Evolutionary conservation across 2,113 vertebrate species (phyloP).

Genomic region (Lepisosteus osseus): DNA sequence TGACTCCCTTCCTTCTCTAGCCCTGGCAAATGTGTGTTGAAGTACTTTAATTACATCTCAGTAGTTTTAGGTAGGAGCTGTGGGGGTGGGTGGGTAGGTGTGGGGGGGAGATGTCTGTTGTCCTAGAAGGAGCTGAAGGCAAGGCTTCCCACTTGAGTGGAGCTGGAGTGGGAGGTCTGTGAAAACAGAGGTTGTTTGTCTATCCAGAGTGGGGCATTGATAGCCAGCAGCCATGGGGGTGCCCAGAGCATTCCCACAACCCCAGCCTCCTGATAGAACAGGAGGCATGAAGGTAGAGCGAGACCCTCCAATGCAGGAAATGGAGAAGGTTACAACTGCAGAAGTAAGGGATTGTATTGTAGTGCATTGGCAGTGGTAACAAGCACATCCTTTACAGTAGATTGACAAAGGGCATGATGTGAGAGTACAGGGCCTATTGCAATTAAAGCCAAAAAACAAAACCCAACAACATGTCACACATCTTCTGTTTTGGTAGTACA

Average conservation of each 20-base stretch:
- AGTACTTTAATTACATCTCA: slow-evolving; percentile 46
- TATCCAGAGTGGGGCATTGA: slow-evolving; percentile 29
- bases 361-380: too few species aligned
- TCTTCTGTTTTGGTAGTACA: too few species aligned
- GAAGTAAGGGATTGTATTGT: too few species aligned
- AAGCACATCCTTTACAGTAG: too few species aligned
- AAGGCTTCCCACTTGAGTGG: slow-evolving; percentile 36
- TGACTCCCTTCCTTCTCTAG: slow-evolving; percentile 35
- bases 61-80: slow-evolving; percentile 32
- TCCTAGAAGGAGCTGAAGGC: slow-evolving; percentile 33
- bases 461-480: too few species aligned
- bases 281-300: slow-evolving; percentile 16
- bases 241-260: slow-evolving; percentile 41
- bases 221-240: slow-evolving; percentile 31
- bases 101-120: slow-evolving; percentile 20
- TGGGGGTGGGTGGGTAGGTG: slow-evolving; percentile 33
- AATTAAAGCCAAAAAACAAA: too few species aligned
- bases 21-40: slow-evolving; percentile 40
- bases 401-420: too few species aligned
- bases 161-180: slow-evolving; percentile 19
- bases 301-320: background rate
- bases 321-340: too few species aligned
- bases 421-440: too few species aligned
- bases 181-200: slow-evolving; percentile 27
- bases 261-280: slow-evolving; percentile 16